A percentile compares a stretch with the other conserved stretches of the same genome.
These are phyloP conservation scores for Drosophila tripunctata DNA, from an alignment of 2,888 invertebrate genomes.

Conservation along the genomic window DNA sequence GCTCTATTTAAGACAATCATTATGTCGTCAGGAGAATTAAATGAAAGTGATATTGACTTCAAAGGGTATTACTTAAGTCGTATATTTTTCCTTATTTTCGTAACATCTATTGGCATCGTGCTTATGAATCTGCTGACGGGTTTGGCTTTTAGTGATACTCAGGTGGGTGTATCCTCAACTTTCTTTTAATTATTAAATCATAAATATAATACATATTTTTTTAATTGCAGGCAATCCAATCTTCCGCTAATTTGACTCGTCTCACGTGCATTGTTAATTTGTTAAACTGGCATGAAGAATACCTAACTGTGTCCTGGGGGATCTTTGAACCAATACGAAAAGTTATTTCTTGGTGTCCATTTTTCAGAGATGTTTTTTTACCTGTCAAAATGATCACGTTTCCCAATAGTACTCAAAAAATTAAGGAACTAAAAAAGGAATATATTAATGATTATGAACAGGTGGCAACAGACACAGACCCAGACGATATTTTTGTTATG, in stretches of 20 bases:
- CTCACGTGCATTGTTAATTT: constrained; percentile 5
- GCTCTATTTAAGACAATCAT: constrained; percentile 16
- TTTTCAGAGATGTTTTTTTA: neutral
- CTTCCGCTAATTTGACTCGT: constrained; percentile 20
- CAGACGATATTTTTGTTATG: neutral
- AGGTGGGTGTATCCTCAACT: too few relatives aligned
- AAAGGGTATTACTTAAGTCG: neutral
- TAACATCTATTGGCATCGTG: constrained; percentile 22
- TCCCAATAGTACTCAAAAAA: constrained; percentile 2
- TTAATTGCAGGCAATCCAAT: constrained; percentile 21
- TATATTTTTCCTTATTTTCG: constrained; percentile 19
- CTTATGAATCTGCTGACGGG: constrained; percentile 32
- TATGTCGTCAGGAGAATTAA: constrained; percentile 40
- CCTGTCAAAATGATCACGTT: neutral
- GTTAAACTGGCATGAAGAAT: constrained; percentile 8
- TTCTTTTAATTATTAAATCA: too few relatives aligned
- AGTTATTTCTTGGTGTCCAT: too few relatives aligned
- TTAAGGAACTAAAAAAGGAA: neutral
- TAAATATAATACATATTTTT: neutral
- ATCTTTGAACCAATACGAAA: neutral
- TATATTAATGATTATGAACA: neutral
- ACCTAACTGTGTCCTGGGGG: neutral
- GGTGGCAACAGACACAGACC: neutral
- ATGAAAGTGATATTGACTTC: constrained; percentile 1
- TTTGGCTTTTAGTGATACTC: constrained; percentile 34